Conservation (phyloP, 2,113 vertebrate genomes). For the Xenopus laevis region DNA sequence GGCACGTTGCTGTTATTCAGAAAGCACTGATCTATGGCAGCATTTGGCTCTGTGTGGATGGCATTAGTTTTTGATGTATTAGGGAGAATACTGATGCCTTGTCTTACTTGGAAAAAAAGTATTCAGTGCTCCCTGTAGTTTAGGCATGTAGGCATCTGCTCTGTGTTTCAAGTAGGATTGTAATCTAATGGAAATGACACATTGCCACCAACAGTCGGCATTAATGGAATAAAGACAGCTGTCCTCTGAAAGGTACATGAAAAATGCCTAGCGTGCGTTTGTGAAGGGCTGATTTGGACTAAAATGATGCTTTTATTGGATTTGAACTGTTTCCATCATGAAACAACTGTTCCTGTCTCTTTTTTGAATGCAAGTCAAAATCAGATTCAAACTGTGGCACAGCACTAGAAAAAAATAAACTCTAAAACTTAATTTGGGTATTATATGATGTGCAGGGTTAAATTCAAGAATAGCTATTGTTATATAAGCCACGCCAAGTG, state of each 20-base stretch:
- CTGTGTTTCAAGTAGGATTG: constrained; percentile 28
- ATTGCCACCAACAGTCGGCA: constrained; percentile 14
- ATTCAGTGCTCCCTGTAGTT: constrained; percentile 29
- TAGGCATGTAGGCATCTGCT: constrained; percentile 32
- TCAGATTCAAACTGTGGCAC: too few species aligned
- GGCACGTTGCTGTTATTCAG: constrained; percentile 74
- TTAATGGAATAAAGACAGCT: constrained; percentile 24
- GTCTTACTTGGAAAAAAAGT: constrained; percentile 25
- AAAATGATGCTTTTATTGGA: too few species aligned
- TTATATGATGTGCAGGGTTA: too few species aligned
- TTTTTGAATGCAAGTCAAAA: too few species aligned
- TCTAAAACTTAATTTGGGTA: too few species aligned
- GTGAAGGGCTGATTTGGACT: too few species aligned
- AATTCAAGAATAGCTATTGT: too few species aligned
- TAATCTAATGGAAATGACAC: constrained; percentile 39
- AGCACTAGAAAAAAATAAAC: too few species aligned
- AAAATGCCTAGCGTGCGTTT: constrained; percentile 4
- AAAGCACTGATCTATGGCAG: constrained; percentile 54
- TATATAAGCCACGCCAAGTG: too few species aligned
- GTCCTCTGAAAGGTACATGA: constrained; percentile 29
- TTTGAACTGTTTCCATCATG: too few species aligned
- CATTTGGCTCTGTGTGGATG: constrained; percentile 38
- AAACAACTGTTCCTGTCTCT: too few species aligned
- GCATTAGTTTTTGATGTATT: constrained; percentile 40
- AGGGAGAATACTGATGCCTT: constrained; percentile 36